Evolutionary conservation across 2,113 vertebrate genomes (phyloP).

Genomic region (Coregonus clupeaformis): DNA sequence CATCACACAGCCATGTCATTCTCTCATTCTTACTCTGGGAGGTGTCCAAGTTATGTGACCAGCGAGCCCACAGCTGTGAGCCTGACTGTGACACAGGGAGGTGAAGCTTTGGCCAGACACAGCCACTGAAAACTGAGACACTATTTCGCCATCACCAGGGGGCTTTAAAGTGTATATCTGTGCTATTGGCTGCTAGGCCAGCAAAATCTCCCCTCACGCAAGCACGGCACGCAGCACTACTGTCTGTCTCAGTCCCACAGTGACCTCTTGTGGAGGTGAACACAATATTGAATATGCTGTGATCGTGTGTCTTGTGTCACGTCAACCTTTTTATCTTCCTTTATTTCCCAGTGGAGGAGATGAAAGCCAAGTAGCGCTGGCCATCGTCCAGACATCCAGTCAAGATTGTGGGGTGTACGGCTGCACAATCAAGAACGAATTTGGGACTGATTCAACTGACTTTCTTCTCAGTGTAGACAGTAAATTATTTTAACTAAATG

Average conservation of each 20-base stretch:
- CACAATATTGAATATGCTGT: not conserved
- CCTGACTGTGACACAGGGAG: constrained; percentile 59
- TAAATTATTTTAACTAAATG: constrained; percentile 62
- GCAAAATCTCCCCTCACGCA: constrained; percentile 30
- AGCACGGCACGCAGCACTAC: not conserved
- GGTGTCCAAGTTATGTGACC: constrained; percentile 51
- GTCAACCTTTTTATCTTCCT: not conserved
- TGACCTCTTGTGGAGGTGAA: constrained; percentile 67
- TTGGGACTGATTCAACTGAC: constrained; percentile 85
- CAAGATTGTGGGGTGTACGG: constrained; percentile 89
- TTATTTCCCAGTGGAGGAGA: constrained; percentile 82
- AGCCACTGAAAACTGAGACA: constrained; percentile 65
- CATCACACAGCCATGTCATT: constrained; percentile 34
- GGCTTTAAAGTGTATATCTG: constrained; percentile 70
- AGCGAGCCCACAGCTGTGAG: constrained; percentile 60
- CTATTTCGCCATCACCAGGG: constrained; percentile 61
- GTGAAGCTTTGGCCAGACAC: constrained; percentile 59
- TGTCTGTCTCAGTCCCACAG: constrained; percentile 49
- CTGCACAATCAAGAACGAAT: constrained; percentile 88
- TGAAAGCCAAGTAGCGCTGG: constrained; percentile 88
- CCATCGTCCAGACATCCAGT: constrained; percentile 83
- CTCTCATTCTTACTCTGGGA: constrained; percentile 46
- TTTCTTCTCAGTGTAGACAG: constrained; percentile 88
- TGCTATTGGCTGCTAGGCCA: constrained; percentile 58
- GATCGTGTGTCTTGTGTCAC: not conserved